phyloP scores from a whole-genome alignment of 2,113 vertebrate species.

The Oryzias curvinotus region DNA sequence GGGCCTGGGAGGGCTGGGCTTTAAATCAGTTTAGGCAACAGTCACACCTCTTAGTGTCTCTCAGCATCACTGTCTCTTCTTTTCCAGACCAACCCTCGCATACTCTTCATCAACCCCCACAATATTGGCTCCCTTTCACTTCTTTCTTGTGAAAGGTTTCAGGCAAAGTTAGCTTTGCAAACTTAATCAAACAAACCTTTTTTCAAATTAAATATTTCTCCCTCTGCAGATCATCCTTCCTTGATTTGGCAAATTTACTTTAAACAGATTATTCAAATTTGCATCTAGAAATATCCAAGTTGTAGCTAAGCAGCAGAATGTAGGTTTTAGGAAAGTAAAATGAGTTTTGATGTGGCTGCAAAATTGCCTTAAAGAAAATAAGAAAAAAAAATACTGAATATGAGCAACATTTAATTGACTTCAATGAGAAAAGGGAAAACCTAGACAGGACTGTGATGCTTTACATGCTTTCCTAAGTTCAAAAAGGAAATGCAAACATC shows the following conservation, averaged over 20 bases:
- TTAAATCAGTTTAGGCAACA: conserved; percentile 76
- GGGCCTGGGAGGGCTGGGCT: conserved; percentile 64
- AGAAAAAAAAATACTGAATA: too few species aligned
- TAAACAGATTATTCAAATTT: conserved; percentile 21
- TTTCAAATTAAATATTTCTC: conserved; percentile 20
- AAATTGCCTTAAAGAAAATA: not conserved
- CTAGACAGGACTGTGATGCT: too few species aligned
- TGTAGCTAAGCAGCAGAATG: conserved; percentile 11
- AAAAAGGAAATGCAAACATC: too few species aligned
- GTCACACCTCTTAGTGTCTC: conserved; percentile 66
- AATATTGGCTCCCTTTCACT: conserved; percentile 39
- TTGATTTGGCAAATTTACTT: conserved; percentile 1
- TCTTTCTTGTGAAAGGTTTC: conserved; percentile 34
- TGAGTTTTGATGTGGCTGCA: not conserved
- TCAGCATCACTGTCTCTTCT: conserved; percentile 40
- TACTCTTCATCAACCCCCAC: conserved; percentile 35
- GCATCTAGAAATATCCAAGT: conserved; percentile 6
- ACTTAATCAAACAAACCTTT: conserved; percentile 46
- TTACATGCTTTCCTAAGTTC: too few species aligned
- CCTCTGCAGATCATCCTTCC: conserved; percentile 14
- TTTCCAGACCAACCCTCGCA: conserved; percentile 31
- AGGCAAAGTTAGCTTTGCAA: conserved; percentile 39
- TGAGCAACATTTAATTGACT: too few species aligned
- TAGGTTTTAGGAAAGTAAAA: not conserved
- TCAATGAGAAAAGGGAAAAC: too few species aligned